Base-by-base conservation (phyloP, 2,888 invertebrate species). In the Lepidochrysops patricia region DNA sequence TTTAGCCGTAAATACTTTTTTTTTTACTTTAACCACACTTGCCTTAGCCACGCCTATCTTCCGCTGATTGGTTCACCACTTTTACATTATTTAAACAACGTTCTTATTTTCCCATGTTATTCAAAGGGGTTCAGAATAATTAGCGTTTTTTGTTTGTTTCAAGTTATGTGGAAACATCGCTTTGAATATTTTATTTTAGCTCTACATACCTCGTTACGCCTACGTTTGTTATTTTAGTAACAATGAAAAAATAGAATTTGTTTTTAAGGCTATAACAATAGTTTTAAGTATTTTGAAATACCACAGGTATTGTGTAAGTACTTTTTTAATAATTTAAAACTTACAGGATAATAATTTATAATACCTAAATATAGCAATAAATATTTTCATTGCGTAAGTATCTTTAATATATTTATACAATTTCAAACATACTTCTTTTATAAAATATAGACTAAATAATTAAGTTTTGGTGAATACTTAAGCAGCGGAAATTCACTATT, bases 1-100 rank as follows among this genome's bases (percentile, higher is more conserved):
- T 29, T 29, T 29, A 29, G 13, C 43, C 29, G 7, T 12, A 34
- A 49, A n/a, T 12, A 49, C 73, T 79, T 73, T 76, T 83, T 76
- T 76, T 82, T 79, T 79, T 76, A 72, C 70, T 80, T 81, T 74
- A 71, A 73, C 77, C 72, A 79, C 76, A 76, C 80, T 80, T 80
- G 77, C 77, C 71, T 79, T 59, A 72, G 78, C 84, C 78, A 77
- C 88, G 87, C 88, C 88, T 79, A 72, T 66, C 64, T 67, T 67
- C 74, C 73, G 74, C 75, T 75, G 84, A 87, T 88, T 88, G 87
- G 87, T 75, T 69, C 74, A 73, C 65, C 73, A 68, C 66, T 70
- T 66, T 75, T 82, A 70, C 78, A 79, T 80, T 82, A 79, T 82
- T 82, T 76, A 75, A 76, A 73, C 74, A 67, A 68, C 15, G 50